Conservation (phyloP, 2,888 invertebrate species). For the Drosophila neonasuta region DNA sequence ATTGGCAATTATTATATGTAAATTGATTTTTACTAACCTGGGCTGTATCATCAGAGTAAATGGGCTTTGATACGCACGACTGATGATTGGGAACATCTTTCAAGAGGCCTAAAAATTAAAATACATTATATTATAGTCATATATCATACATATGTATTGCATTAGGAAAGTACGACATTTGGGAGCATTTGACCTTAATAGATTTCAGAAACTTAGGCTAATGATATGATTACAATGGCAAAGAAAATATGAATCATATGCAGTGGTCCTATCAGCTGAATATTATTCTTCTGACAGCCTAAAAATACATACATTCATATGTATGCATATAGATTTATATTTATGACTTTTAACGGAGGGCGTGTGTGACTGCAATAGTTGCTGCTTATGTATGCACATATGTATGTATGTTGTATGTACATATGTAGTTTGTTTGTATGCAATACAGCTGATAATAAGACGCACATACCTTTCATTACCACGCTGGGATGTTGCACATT, state of each 20-base stretch:
- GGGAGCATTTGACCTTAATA: no score
- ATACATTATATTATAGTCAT: background rate
- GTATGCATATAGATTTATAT: background rate
- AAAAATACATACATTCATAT: background rate
- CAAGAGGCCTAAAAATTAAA: conserved; percentile 83
- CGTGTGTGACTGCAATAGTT: background rate
- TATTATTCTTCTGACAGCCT: background rate
- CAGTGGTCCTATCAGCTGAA: background rate
- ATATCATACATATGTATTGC: no score
- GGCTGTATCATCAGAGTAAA: conserved; percentile 86
- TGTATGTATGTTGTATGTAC: background rate
- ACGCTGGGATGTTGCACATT: conserved; percentile 79
- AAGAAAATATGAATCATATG: background rate
- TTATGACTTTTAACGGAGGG: background rate
- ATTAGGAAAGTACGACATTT: no score
- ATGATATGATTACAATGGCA: background rate
- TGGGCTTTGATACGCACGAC: conserved; percentile 85
- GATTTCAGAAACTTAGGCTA: background rate
- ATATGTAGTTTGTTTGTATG: background rate
- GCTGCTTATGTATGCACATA: background rate
- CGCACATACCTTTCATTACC: conserved; percentile 68
- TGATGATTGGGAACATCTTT: conserved; percentile 90
- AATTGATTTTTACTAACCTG: conserved; percentile 84
- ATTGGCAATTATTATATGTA: background rate
- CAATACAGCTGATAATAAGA: background rate